These are phyloP conservation scores for Villa cingulata DNA, from an alignment of 2,888 invertebrate species.

Conservation along the genomic window DNA sequence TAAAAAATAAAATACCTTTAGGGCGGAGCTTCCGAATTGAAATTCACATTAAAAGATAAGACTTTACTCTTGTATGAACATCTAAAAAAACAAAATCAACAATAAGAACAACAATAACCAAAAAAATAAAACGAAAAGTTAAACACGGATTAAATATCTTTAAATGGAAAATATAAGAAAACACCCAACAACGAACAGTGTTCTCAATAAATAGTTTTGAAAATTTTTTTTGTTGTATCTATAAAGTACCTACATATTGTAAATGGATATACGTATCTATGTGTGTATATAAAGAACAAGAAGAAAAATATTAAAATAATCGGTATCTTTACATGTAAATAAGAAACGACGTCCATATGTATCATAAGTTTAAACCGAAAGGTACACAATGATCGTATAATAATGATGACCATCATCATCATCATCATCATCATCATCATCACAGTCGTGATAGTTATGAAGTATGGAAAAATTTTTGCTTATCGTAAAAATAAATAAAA, in stretches of 20 bases:
- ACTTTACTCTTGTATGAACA: too few relatives aligned
- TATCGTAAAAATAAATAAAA: too few relatives aligned
- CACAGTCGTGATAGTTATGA: background rate
- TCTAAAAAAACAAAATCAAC: too few relatives aligned
- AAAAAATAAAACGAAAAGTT: background rate
- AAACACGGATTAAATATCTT: background rate
- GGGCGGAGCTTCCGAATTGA: constrained; percentile 36
- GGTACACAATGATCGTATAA: background rate
- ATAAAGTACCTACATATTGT: too few relatives aligned
- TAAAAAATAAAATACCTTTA: constrained; percentile 22
- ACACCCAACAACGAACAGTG: background rate
- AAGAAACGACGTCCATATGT: background rate
- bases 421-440: background rate
- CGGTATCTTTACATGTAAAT: background rate
- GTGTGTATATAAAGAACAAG: too few relatives aligned
- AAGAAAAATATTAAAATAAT: background rate
- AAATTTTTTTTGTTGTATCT: too few relatives aligned
- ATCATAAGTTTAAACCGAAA: too few relatives aligned
- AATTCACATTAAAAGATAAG: constrained; percentile 17
- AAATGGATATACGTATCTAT: too few relatives aligned
- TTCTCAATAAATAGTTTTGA: background rate
- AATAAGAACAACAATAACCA: too few relatives aligned
- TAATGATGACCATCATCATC: background rate
- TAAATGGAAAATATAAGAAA: background rate
- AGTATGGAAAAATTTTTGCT: too few relatives aligned